Percentiles rank a stretch among this genome's conserved stretches.
phyloP scores from a whole-genome alignment of 2,113 vertebrate species.

The Cyprinodon brontotheroides region DNA sequence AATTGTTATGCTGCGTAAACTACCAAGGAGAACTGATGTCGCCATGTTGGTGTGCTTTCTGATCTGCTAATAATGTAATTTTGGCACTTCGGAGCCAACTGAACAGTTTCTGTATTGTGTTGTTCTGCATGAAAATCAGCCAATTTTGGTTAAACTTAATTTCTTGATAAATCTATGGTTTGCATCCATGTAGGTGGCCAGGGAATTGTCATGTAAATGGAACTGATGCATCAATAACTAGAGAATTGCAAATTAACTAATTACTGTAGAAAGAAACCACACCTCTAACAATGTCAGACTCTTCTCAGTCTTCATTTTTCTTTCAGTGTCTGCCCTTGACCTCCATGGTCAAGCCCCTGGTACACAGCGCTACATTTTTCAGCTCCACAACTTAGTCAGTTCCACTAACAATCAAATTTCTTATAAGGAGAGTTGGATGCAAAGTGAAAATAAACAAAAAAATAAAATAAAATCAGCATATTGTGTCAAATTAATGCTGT shows the following conservation, averaged over 20 bases:
- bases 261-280: constrained; percentile 77
- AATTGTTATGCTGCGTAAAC: background rate
- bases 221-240: constrained; percentile 76
- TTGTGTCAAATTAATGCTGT: constrained; percentile 32
- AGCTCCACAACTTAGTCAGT: constrained; percentile 7
- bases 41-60: background rate
- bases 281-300: constrained; percentile 73
- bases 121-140: background rate
- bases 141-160: background rate
- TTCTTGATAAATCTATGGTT: constrained; percentile 28
- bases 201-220: constrained; percentile 65
- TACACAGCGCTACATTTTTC: constrained; percentile 15
- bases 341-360: constrained; percentile 26
- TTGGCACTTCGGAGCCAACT: background rate
- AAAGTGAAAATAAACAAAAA: constrained; percentile 18
- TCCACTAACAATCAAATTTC: constrained; percentile 30
- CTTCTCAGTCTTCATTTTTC: constrained; percentile 67
- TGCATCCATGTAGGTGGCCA: constrained; percentile 46
- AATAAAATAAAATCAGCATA: constrained; percentile 25
- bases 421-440: constrained; percentile 24
- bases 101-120: background rate
- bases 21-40: background rate
- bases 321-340: constrained; percentile 65
- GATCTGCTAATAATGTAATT: background rate
- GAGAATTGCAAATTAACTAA: constrained; percentile 80